Evolutionary conservation across 2,113 vertebrate genomes (phyloP), one percentile per base, ranked within the genome.

Genomic region (Pelecanoides urinatrix): DNA sequence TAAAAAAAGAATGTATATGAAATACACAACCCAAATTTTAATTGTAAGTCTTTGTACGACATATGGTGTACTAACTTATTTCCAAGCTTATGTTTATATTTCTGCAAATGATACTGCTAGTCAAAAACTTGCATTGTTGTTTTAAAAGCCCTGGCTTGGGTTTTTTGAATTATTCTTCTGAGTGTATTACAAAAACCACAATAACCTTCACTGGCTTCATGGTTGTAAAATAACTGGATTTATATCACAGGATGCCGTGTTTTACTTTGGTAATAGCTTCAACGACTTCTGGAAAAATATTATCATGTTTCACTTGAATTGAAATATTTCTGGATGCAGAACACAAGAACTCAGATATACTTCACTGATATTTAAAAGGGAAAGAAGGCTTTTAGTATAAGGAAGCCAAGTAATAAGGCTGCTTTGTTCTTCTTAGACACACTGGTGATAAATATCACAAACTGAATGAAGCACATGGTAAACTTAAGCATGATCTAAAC

Each of bases 391-490:
- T 97, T 97, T 95, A 96, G 59, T 94, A 30, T 85, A 96, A 93
- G 65, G 49, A 97, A 94, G 65, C 22, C 59, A 89, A 90, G 70
- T 95, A 97, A 96, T 95, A 81, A 84, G 66, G 32, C 92, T 96
- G 66, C 88, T 97, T 98, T 98, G 61, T 95, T 97, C 94, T 97
- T 94, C 91, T 92, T 96, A 78, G 94, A 82, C 88, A 92, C 70
- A 67, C 21, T 81, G 74, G 82, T 11, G 45, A 96, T 97, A 97
- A 96, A 97, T 96, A 96, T 83, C 78, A 85, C 34, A 96, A 73
- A 78, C 50, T 80, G 86, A 95, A 92, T 72, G 83, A 94, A 92
- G 15, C 47, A 91, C 50, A 66, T 74, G 72, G 89, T 97, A 97
- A 96, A 88, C 77, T 96, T 42, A 76, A 89, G 56, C 34, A 83